Conservation (phyloP, 2,888 invertebrate species). For the Hemicrepidius hirtus region DNA sequence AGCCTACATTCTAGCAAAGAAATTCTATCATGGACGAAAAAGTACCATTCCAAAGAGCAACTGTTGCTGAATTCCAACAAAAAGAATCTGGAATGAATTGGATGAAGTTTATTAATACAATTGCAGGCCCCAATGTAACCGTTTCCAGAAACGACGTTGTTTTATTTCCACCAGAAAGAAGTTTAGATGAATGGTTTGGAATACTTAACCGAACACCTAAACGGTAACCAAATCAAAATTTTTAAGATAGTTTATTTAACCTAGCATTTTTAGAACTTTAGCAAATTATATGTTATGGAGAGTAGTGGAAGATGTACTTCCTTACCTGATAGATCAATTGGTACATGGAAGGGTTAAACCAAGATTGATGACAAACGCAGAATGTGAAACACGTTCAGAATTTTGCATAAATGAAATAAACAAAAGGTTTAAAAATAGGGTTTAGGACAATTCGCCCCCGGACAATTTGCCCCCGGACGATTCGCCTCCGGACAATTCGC, state of each 20-base stretch:
- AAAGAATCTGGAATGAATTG: slow-evolving; percentile 59
- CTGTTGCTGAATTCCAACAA: slow-evolving; percentile 55
- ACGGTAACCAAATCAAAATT: slow-evolving; percentile 52
- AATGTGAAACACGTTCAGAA: slow-evolving; percentile 13
- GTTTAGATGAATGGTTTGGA: slow-evolving; percentile 58
- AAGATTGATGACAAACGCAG: neutral
- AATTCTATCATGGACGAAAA: neutral
- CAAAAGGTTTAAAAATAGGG: slow-evolving; percentile 5
- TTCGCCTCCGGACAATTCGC: too few species aligned
- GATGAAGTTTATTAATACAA: slow-evolving; percentile 61
- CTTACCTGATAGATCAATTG: slow-evolving; percentile 33
- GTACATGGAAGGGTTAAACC: slow-evolving; percentile 16
- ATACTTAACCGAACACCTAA: slow-evolving; percentile 59
- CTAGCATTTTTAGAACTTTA: slow-evolving; percentile 57
- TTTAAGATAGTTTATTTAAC: neutral
- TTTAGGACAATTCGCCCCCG: too few species aligned
- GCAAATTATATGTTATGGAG: slow-evolving; percentile 64
- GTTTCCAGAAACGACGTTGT: slow-evolving; percentile 58
- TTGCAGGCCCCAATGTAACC: slow-evolving; percentile 54
- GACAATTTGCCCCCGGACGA: too few species aligned
- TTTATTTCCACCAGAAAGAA: slow-evolving; percentile 56
- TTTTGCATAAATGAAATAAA: slow-evolving; percentile 23
- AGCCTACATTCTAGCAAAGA: neutral
- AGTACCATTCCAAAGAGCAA: neutral
- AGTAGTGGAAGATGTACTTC: slow-evolving; percentile 57